These are phyloP conservation scores for Thryonomys swinderianus DNA, from an alignment of 2,113 vertebrate genomes.

Conservation along the genomic window DNA sequence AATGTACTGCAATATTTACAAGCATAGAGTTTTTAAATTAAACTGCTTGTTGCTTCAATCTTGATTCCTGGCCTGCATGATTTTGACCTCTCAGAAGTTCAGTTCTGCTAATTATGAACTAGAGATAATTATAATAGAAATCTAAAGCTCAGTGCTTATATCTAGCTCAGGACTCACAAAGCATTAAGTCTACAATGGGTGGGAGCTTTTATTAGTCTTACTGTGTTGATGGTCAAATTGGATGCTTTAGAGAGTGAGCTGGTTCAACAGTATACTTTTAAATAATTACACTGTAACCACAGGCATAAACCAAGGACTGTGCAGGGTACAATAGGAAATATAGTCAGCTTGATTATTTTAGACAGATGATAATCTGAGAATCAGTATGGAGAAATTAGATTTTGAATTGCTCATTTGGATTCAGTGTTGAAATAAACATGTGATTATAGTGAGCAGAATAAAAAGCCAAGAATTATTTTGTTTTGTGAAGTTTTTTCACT, in stretches of 20 bases:
- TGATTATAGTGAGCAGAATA: not conserved
- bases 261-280: not conserved
- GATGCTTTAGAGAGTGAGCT: not conserved
- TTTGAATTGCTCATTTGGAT: conserved; percentile 4
- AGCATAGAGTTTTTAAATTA: not conserved
- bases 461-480: not conserved
- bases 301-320: not conserved
- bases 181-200: not conserved
- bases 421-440: not conserved
- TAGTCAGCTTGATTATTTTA: not conserved
- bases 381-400: not conserved
- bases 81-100: not conserved
- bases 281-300: not conserved
- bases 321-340: not conserved
- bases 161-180: not conserved
- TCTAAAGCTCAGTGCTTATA: not conserved
- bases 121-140: not conserved
- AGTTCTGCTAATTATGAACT: not conserved
- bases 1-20: not conserved
- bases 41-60: not conserved
- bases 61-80: not conserved
- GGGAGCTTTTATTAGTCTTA: not conserved
- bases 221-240: not conserved
- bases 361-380: not conserved
- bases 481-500: not conserved